Conservation (phyloP, 2,797 vertebrate genomes). For the Pelodytes ibericus region DNA sequence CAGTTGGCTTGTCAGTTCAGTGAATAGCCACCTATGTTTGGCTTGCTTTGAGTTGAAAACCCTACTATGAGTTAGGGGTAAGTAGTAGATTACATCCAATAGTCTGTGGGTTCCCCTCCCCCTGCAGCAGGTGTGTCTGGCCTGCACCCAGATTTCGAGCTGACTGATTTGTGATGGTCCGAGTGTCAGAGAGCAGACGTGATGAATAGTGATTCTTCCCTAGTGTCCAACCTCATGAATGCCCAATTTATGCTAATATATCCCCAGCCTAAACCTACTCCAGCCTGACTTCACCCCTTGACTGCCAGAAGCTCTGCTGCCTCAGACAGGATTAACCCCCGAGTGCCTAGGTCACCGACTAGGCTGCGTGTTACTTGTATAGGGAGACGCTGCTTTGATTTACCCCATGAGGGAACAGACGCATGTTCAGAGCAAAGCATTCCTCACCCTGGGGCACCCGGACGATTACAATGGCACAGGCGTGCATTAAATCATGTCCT, state of each 20-base stretch:
- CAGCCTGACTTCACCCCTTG: constrained; percentile 15
- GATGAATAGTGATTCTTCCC: constrained; percentile 35
- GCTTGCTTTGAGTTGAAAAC: too few relatives aligned
- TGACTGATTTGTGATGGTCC: constrained; percentile 34
- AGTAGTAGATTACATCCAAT: too few relatives aligned
- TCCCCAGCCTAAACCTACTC: constrained; percentile 1
- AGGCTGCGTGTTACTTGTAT: too few relatives aligned
- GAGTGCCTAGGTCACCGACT: constrained; percentile 11
- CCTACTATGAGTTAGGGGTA: too few relatives aligned
- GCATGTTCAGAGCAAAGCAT: neutral
- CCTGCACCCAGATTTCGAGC: constrained; percentile 17
- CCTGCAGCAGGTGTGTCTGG: constrained; percentile 31
- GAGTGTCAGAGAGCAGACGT: constrained; percentile 30
- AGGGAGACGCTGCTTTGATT: too few relatives aligned
- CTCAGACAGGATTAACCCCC: neutral
- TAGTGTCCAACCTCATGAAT: constrained; percentile 36
- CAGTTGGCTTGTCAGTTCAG: too few relatives aligned
- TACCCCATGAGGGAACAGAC: too few relatives aligned
- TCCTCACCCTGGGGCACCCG: too few relatives aligned
- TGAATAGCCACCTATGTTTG: too few relatives aligned
- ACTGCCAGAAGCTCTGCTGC: constrained; percentile 4
- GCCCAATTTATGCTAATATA: constrained; percentile 46
- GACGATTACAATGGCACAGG: too few relatives aligned
- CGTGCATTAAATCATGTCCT: too few relatives aligned
- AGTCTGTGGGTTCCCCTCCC: constrained; percentile 3